Conservation (phyloP, 2,797 vertebrate species). For the Gymnoscopelus braueri region DNA sequence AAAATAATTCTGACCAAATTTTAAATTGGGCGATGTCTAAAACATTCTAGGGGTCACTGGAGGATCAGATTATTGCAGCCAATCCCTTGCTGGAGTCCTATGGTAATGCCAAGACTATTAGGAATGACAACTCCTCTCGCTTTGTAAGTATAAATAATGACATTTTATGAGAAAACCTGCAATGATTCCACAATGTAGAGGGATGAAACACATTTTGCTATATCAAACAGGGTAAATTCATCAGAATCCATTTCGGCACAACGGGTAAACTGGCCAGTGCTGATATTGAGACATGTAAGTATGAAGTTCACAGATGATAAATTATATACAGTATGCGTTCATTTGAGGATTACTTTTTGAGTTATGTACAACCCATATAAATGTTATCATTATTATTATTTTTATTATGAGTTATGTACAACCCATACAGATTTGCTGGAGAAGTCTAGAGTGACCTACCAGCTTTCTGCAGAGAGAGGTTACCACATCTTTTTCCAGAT, state of each 20-base stretch:
- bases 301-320: not conserved
- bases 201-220: not conserved
- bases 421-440: constrained; percentile 16
- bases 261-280: too few relatives aligned
- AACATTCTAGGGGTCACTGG: constrained; percentile 83
- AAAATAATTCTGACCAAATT: too few relatives aligned
- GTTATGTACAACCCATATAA: too few relatives aligned
- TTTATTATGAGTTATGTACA: too few relatives aligned
- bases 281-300: constrained; percentile 88
- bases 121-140: constrained; percentile 93
- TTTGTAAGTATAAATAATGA: constrained; percentile 77
- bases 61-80: constrained; percentile 84
- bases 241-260: constrained; percentile 88
- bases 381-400: too few relatives aligned
- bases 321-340: too few relatives aligned
- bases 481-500: too few relatives aligned
- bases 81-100: constrained; percentile 91
- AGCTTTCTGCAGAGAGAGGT: too few relatives aligned
- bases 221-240: constrained; percentile 87
- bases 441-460: too few relatives aligned
- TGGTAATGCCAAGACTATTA: constrained; percentile 92
- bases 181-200: too few relatives aligned
- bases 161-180: not conserved
- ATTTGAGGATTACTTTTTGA: too few relatives aligned
- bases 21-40: constrained; percentile 14